These are phyloP conservation scores for Eufriesea mexicana DNA, from an alignment of 1,140 invertebrate genomes.

Conservation along the genomic window DNA sequence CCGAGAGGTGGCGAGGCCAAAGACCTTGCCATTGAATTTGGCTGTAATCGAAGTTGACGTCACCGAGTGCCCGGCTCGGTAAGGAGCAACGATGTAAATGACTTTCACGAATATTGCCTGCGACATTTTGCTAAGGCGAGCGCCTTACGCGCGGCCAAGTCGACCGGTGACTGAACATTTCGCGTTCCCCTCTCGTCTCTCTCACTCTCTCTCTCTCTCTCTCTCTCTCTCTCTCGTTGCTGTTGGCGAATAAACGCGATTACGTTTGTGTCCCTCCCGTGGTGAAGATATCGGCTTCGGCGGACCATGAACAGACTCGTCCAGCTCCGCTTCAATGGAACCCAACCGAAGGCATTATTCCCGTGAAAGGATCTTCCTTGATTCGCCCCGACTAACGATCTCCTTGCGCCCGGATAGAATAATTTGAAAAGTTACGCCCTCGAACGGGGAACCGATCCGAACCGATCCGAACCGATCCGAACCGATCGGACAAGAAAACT, in stretches of 20 bases:
- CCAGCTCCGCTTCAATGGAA: slow-evolving; percentile 11
- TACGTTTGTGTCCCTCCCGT: not conserved
- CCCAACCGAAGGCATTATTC: slow-evolving; percentile 21
- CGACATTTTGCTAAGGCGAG: slow-evolving; percentile 42
- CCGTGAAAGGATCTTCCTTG: not conserved
- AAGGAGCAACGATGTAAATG: slow-evolving; percentile 50
- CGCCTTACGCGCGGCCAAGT: not conserved
- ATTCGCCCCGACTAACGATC: slow-evolving; percentile 16
- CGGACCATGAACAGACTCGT: slow-evolving; percentile 48
- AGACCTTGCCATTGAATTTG: slow-evolving; percentile 67
- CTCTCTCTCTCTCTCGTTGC: not conserved
- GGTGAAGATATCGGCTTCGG: slow-evolving; percentile 10
- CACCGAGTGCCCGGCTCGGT: slow-evolving; percentile 37
- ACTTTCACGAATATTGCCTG: slow-evolving; percentile 59
- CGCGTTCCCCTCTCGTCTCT: not conserved
- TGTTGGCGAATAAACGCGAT: slow-evolving; percentile 30
- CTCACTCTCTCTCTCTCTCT: not conserved
- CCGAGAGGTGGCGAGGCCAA: slow-evolving; percentile 52
- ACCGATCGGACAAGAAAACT: not conserved
- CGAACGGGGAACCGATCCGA: not conserved
- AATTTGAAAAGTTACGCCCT: slow-evolving; percentile 17
- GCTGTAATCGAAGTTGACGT: slow-evolving; percentile 64
- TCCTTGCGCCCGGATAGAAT: slow-evolving; percentile 9
- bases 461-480: slow-evolving; percentile 4
- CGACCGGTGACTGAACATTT: slow-evolving; percentile 20